A percentile compares a stretch with the other conserved stretches of the same genome.
phyloP scores from a whole-genome alignment of 2,113 vertebrate genomes.

The Oncorhynchus gorbuscha region DNA sequence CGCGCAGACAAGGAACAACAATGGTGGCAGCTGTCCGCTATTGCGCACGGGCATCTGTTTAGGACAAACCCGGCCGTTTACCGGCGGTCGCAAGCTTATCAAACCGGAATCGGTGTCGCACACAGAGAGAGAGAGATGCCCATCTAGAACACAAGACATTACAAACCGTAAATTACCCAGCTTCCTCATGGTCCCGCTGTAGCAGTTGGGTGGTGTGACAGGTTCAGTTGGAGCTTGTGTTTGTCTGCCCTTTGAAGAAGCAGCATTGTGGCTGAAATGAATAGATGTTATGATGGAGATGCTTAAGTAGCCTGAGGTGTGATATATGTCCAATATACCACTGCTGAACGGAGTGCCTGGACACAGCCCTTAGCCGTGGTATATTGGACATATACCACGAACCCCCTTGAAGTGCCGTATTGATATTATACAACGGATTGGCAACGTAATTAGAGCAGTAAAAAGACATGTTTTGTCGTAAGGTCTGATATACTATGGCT shows the following conservation, averaged over 20 bases:
- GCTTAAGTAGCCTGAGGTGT: too few species aligned
- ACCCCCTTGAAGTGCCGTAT: too few species aligned
- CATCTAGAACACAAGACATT: neutral
- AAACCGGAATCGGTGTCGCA: constrained; percentile 30
- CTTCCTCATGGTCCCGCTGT: neutral
- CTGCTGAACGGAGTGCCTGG: too few species aligned
- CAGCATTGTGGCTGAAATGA: neutral
- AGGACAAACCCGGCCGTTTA: constrained; percentile 72
- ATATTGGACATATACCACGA: too few species aligned
- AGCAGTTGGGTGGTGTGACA: neutral
- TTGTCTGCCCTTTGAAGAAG: neutral
- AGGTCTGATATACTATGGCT: too few species aligned
- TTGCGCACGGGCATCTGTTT: constrained; percentile 79
- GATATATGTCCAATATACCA: too few species aligned
- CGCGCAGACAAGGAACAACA: constrained; percentile 74
- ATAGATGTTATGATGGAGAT: too few species aligned
- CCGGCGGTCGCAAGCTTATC: constrained; percentile 63
- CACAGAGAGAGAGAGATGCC: neutral
- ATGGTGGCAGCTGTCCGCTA: constrained; percentile 80
- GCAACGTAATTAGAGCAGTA: too few species aligned
- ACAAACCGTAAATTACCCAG: neutral
- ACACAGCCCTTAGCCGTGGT: too few species aligned
- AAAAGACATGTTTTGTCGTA: too few species aligned
- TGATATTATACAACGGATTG: too few species aligned
- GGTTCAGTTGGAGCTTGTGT: neutral